Evolutionary conservation across 30 jellyfish, hydroid and myxozoan species (phyloP).

Genomic region (Nemopilema nomurai): DNA sequence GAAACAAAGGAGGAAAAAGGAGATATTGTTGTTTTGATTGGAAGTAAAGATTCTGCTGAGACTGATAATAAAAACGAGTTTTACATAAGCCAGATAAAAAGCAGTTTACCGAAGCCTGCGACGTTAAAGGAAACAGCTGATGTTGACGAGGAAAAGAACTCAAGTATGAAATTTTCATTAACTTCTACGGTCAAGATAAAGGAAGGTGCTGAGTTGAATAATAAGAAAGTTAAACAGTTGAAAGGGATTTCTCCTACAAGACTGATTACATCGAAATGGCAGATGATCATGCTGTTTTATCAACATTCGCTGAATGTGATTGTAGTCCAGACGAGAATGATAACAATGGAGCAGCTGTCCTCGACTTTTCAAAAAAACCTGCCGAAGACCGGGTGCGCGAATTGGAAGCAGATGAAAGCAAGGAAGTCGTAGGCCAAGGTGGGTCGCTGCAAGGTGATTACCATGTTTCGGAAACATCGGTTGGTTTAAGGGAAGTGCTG

Average conservation of each 20-base stretch:
- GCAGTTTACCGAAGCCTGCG: neutral
- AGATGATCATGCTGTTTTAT: constrained; percentile 34
- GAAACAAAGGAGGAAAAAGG: neutral
- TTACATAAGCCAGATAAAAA: too few relatives aligned
- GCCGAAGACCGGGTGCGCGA: constrained; percentile 33
- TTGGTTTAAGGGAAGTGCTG: neutral
- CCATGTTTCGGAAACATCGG: neutral
- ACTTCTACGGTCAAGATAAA: neutral
- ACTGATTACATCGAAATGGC: constrained; percentile 42
- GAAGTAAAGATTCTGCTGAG: neutral
- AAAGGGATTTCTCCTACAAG: constrained; percentile 12
- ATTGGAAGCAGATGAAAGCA: neutral
- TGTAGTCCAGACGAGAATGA: constrained; percentile 35
- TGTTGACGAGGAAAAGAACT: neutral
- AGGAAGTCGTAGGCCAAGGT: neutral
- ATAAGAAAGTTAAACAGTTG: constrained; percentile 23
- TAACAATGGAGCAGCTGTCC: constrained; percentile 50
- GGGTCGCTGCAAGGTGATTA: neutral
- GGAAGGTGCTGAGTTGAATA: constrained; percentile 13
- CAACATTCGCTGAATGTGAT: constrained; percentile 30
- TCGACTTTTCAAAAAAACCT: constrained; percentile 37
- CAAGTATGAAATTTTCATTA: neutral
- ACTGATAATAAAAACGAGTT: neutral
- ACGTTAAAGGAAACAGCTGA: neutral
- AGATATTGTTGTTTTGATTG: neutral